Evolutionary conservation across 2,113 vertebrate genomes (phyloP), one percentile per base, ranked within the genome.

Genomic region (Megaleporinus macrocephalus): DNA sequence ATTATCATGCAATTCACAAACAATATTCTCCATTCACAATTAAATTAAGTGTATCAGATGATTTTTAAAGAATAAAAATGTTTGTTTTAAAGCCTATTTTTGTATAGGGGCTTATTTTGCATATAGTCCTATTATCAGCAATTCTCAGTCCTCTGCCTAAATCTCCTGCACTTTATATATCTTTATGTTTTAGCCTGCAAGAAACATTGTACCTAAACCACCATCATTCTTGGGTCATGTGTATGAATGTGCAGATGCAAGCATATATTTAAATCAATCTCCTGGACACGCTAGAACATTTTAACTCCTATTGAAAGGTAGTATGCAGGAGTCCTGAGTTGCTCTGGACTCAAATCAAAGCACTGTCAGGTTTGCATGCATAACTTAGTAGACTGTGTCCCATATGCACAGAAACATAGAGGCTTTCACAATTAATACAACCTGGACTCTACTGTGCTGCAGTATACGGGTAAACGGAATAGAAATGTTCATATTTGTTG

Each of bases 271-370:
- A 26, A 83, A 86, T 87, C 71, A 85, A 36, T 84, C 80, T 87
- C 71, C 33, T 66, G 84, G 63, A 86, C 82, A 83, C 84, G 79
- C 88, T 89, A 81, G 82, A 88, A 87, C 81, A 88, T 68, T n/a
- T 75, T 86, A 83, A 89, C 88, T 88, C 79, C 84, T 88, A 85
- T 65, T 91, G 88, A 91, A 92, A 89, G 81, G 84, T 78, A 80
- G 89, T 91, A 90, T 89, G 87, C 82, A 68, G 82, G 89, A 89
- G 78, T 85, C 85, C 78, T 84, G 77, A 81, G 85, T 86, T 89
- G 81, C 86, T 78, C 87, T 87, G 83, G 85, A 85, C 78, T 82
- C 79, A 89, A 91, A 89, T 91, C 87, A 90, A 89, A 90, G 83
- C 86, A 63, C 47, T 72, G 85, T 85, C 81, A 73, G 83, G 80